Conservation (phyloP, 2,888 invertebrate species). For the Xanthia togata region DNA sequence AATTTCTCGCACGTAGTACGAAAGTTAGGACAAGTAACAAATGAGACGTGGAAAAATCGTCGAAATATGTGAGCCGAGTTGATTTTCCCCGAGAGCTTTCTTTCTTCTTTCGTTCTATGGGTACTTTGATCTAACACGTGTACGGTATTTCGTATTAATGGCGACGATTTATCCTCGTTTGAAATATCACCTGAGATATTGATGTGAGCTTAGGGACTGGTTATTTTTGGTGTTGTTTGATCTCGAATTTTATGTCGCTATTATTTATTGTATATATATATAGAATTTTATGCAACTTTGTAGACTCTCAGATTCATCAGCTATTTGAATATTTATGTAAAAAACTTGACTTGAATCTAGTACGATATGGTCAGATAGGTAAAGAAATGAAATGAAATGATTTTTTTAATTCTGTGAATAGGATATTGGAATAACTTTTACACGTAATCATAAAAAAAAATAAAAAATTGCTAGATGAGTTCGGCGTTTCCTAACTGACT, state of each 20-base stretch:
- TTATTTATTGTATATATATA: no score
- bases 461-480: no score
- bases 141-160: constrained; percentile 78
- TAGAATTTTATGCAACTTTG: no score
- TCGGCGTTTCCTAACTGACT: no score
- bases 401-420: no score
- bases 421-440: no score
- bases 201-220: constrained; percentile 41
- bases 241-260: constrained; percentile 31
- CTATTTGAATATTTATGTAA: neutral
- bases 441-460: no score
- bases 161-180: constrained; percentile 74
- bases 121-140: constrained; percentile 75
- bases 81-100: constrained; percentile 80
- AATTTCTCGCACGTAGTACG: constrained; percentile 80
- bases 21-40: constrained; percentile 84
- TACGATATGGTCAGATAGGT: neutral
- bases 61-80: constrained; percentile 85
- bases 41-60: constrained; percentile 87
- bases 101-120: constrained; percentile 59
- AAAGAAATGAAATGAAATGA: no score
- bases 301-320: neutral
- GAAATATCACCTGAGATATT: constrained; percentile 64
- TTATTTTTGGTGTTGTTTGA: constrained; percentile 52
- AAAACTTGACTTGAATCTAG: neutral